Base-by-base conservation (phyloP, 1,140 invertebrate species). In the Drosophila subpulchrella region DNA sequence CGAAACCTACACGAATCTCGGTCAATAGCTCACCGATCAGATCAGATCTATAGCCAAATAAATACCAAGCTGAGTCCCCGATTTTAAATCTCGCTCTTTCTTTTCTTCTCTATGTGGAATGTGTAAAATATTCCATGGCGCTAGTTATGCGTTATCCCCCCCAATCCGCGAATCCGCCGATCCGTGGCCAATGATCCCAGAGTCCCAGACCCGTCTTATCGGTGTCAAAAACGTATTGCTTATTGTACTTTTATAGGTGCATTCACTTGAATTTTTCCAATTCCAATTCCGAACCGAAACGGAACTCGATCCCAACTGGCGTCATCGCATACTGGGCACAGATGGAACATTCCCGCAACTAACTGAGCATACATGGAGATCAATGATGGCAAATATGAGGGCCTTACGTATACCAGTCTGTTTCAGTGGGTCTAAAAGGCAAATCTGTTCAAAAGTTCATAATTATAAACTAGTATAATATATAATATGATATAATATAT, bases 181-280 rank as follows among this genome's bases (percentile, higher is more conserved):
- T 39, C 24, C 47, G n/a, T 41, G 74, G 71, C 12, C 75, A 77
- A 61, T 47, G 65, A 58, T 20, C 65, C 20, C 36, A n/a, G n/a
- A 24, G 6, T 15, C n/a, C 13, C 53, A 32, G 20, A 13, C 44
- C 51, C 13, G 27, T 20, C 73, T 75, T 67, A 75, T 75, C 61
- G 15, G 47, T 38, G 54, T 59, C 73, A 76, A 58, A 54, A 53
- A 76, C 62, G 61, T 76, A 36, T 75, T 41, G 32, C 15, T 34
- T n/a, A 38, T 39, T 51, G 36, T 36, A 13, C 55, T 44, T 67
- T 77, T 54, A 73, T 82, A 61, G 79, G 78, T 82, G 57, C 78
- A 82, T 82, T 81, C 79, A 82, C 78, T 60, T 58, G 51, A n/a
- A 10, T 20, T 20, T 34, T 11, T 24, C 50, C 15, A 7, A 7